Conservation (phyloP, 1,140 invertebrate genomes). For the Neoseiulus cucumeris region DNA sequence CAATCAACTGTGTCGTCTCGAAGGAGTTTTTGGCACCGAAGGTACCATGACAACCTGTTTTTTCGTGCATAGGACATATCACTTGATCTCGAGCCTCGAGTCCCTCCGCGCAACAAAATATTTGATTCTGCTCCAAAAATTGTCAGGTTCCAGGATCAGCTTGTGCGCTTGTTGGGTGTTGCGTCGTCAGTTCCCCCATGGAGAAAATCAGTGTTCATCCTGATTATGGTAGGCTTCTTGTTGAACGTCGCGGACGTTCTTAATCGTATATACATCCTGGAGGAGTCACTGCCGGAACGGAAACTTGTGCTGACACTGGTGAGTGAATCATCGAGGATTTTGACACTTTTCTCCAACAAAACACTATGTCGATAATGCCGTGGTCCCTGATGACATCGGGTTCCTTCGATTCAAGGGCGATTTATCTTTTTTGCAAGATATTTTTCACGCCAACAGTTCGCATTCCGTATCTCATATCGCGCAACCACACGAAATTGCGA, state of each 20-base stretch:
- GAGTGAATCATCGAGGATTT: background rate
- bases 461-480: background rate
- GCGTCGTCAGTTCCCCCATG: background rate
- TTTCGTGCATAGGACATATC: no score
- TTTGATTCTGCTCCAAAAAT: background rate
- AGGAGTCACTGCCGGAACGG: background rate
- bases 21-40: no score
- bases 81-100: no score
- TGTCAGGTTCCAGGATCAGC: background rate
- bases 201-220: background rate
- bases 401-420: background rate
- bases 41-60: no score
- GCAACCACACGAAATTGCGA: background rate
- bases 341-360: background rate
- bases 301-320: background rate
- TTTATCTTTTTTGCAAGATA: background rate
- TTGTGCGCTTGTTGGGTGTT: background rate
- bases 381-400: background rate
- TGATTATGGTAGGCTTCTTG: background rate
- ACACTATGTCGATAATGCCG: background rate
- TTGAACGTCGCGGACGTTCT: background rate
- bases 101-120: background rate
- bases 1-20: no score
- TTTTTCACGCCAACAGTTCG: slow-evolving; percentile 3
- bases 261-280: background rate